phyloP scores from a whole-genome alignment of 1,140 invertebrate genomes.

The Drosophila tristis region DNA sequence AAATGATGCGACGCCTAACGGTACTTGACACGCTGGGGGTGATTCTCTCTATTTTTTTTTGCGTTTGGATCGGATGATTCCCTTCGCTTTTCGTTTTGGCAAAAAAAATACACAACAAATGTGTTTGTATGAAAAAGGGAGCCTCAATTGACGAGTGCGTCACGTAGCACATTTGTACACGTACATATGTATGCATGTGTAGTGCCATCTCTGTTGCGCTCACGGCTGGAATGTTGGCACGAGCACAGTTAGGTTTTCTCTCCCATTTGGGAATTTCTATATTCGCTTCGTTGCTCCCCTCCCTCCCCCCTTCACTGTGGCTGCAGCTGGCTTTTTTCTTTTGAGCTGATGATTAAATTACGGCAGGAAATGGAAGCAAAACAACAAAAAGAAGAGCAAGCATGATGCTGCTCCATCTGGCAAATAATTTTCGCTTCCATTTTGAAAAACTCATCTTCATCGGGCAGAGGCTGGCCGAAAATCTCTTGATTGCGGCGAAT shows the following conservation, averaged over 20 bases:
- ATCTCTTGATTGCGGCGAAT: neutral
- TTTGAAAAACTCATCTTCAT: conserved; percentile 1
- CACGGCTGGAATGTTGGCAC: neutral
- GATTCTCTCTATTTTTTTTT: conserved; percentile 28
- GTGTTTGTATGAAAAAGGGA: conserved; percentile 5
- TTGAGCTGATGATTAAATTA: conserved; percentile 58
- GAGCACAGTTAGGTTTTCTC: conserved; percentile 7
- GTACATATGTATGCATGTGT: conserved; percentile 2
- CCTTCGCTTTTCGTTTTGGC: neutral
- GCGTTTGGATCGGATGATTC: conserved; percentile 22
- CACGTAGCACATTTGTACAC: conserved; percentile 18
- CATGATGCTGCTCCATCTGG: neutral
- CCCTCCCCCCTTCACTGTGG: too few species aligned
- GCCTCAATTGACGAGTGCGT: conserved; percentile 5
- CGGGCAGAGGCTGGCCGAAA: neutral
- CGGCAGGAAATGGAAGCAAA: conserved; percentile 47
- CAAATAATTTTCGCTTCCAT: too few species aligned
- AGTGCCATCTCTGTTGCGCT: neutral
- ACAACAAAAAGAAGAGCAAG: conserved; percentile 21
- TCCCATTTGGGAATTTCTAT: too few species aligned
- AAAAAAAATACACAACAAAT: conserved; percentile 20
- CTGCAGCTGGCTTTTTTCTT: conserved; percentile 33
- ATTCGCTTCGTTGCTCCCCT: too few species aligned
- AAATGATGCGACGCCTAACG: conserved; percentile 48
- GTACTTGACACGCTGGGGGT: conserved; percentile 50